Conservation (phyloP, 2,113 vertebrate genomes). For the Pomatostomus ruficeps region DNA sequence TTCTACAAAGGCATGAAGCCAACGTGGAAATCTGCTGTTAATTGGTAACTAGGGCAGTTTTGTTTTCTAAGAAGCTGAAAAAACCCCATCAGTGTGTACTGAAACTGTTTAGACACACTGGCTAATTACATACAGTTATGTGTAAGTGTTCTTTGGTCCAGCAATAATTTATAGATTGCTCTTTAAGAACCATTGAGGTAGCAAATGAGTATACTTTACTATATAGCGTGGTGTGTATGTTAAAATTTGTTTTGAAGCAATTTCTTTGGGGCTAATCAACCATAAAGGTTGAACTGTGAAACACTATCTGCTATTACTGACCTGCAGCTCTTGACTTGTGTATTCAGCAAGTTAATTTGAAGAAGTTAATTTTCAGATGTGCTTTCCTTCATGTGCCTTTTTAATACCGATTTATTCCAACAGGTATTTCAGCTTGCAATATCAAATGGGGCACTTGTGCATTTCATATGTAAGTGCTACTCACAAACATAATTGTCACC, state of each 20-base stretch:
- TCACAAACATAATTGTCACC: background rate
- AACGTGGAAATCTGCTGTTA: background rate
- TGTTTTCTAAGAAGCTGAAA: background rate
- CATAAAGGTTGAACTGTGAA: background rate
- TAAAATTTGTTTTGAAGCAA: background rate
- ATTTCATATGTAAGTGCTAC: background rate
- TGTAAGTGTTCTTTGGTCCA: background rate
- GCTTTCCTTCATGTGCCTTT: background rate
- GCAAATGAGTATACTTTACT: background rate
- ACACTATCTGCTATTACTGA: background rate
- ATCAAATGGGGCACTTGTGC: background rate
- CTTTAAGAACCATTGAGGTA: background rate
- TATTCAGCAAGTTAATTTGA: background rate
- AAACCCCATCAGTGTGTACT: background rate
- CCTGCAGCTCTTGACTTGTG: background rate
- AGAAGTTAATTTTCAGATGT: background rate
- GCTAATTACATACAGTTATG: background rate
- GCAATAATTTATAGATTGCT: background rate
- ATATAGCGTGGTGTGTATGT: background rate
- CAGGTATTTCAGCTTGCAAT: background rate
- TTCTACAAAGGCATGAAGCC: background rate
- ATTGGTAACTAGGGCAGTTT: background rate
- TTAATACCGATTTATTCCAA: background rate
- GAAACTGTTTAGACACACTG: background rate
- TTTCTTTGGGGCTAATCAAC: background rate